A percentile compares a stretch with the other conserved stretches of the same genome.
Conservation (phyloP, 2,888 invertebrate genomes). For the Noctua comes region DNA sequence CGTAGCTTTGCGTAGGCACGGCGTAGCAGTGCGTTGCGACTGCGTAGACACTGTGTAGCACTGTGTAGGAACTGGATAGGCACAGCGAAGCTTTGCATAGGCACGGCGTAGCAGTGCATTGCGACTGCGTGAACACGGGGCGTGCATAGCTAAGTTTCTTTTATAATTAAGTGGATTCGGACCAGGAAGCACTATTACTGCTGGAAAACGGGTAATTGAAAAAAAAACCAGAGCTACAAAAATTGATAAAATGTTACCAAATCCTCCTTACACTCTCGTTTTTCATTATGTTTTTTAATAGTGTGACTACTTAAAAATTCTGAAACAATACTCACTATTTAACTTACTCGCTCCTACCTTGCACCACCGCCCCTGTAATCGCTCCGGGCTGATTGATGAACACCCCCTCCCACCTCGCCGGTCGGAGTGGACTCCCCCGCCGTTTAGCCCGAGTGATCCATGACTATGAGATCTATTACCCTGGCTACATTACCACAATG, state of each 20-base stretch:
- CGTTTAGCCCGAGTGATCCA: constrained; percentile 85
- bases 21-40: neutral
- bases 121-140: neutral
- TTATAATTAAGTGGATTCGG: neutral
- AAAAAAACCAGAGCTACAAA: neutral
- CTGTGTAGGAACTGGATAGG: neutral
- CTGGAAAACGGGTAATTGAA: neutral
- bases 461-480: constrained; percentile 86
- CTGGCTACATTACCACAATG: constrained; percentile 77
- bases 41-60: constrained; percentile 1
- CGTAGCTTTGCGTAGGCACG: neutral
- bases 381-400: constrained; percentile 89
- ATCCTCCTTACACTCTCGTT: neutral
- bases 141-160: neutral
- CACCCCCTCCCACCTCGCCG: constrained; percentile 75
- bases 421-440: constrained; percentile 68
- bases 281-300: neutral
- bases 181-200: neutral
- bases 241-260: neutral
- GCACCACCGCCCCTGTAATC: constrained; percentile 81
- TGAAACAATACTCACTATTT: neutral
- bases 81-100: neutral
- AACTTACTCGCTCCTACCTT: constrained; percentile 55
- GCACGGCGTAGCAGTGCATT: neutral
- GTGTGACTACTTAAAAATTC: neutral